These are phyloP conservation scores for Malacoctenus gilli DNA, from an alignment of 2,797 vertebrate species.

Conservation along the genomic window DNA sequence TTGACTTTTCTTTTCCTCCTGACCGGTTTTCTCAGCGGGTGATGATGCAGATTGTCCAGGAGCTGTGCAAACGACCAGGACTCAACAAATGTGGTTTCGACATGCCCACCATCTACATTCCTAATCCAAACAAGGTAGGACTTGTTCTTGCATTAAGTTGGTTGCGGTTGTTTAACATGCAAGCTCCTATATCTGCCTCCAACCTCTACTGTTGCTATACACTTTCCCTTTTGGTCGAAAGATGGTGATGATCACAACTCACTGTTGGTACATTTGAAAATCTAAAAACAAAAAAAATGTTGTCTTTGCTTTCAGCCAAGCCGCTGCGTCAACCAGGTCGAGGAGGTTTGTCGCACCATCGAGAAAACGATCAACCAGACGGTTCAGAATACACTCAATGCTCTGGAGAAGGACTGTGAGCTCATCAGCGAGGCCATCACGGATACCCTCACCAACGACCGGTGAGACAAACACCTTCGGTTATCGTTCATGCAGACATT, in stretches of 20 bases:
- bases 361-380: constrained; percentile 90
- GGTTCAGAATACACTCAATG: constrained; percentile 86
- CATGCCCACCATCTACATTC: constrained; percentile 89
- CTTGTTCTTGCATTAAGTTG: neutral
- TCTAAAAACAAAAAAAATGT: too few relatives aligned
- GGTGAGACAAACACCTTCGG: constrained; percentile 56
- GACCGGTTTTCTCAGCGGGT: constrained; percentile 78
- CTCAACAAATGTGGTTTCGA: constrained; percentile 92
- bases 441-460: constrained; percentile 70
- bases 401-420: constrained; percentile 86
- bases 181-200: too few relatives aligned
- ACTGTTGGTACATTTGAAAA: too few relatives aligned
- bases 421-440: constrained; percentile 80
- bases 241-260: too few relatives aligned
- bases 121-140: constrained; percentile 84
- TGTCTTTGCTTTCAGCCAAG: constrained; percentile 73
- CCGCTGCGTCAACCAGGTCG: constrained; percentile 87
- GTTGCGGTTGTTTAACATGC: neutral
- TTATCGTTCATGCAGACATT: neutral
- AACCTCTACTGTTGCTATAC: neutral
- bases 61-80: constrained; percentile 87
- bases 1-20: constrained; percentile 3
- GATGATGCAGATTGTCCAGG: constrained; percentile 92
- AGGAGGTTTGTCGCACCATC: constrained; percentile 84
- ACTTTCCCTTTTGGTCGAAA: neutral